Evolutionary conservation across 2,797 vertebrate genomes (phyloP).

Genomic region (Oceanodroma leucorhoa): DNA sequence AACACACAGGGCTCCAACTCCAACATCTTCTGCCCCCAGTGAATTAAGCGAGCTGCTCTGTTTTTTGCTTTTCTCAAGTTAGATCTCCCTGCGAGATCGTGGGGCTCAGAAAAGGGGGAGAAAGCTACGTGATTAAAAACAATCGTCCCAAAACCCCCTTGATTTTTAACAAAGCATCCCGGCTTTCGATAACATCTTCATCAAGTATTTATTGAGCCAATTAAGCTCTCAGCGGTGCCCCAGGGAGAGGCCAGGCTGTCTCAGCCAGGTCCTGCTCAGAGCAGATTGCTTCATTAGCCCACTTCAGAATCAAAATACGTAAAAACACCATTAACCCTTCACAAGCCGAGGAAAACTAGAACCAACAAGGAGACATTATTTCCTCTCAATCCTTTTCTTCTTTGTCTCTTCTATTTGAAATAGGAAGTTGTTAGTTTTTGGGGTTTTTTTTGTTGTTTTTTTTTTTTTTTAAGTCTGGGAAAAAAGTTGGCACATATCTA

Average conservation of each 20-base stretch:
- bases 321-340: constrained; percentile 30
- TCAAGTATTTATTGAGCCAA: constrained; percentile 59
- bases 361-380: neutral
- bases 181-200: constrained; percentile 35
- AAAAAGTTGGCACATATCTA: neutral
- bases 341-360: neutral
- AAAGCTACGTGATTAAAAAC: neutral
- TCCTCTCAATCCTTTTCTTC: neutral
- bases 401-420: neutral
- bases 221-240: constrained; percentile 48
- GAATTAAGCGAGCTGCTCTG: neutral
- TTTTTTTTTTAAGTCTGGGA: neutral
- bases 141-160: neutral
- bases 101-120: neutral
- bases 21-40: fast-evolving
- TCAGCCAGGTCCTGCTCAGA: constrained; percentile 39
- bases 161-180: constrained; percentile 17
- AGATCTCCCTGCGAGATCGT: fast-evolving
- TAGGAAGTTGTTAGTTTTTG: neutral
- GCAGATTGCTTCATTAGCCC: constrained; percentile 60
- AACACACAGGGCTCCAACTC: neutral
- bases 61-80: neutral
- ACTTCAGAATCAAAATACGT: constrained; percentile 2
- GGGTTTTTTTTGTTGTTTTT: neutral
- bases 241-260: constrained; percentile 49